A percentile compares a stretch with the other conserved stretches of the same genome.
phyloP scores from a whole-genome alignment of 2,888 invertebrate genomes.

The Chironomus riparius region DNA sequence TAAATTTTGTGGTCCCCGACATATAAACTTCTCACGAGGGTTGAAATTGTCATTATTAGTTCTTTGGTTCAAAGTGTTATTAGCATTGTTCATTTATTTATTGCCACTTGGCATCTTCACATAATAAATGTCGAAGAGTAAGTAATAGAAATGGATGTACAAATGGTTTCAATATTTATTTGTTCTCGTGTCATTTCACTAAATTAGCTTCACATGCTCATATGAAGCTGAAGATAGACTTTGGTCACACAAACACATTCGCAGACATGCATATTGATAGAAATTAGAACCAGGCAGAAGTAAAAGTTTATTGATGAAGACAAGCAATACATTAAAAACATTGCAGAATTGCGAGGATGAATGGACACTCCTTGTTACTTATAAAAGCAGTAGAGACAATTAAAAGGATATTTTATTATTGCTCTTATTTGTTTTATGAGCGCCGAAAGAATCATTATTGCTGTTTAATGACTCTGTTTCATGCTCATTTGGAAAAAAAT shows the following conservation, averaged over 20 bases:
- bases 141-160: no score
- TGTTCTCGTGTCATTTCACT: neutral
- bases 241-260: neutral
- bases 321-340: neutral
- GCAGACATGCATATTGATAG: neutral
- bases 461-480: constrained; percentile 10
- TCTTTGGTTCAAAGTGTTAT: neutral
- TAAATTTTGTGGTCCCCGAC: no score
- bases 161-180: neutral
- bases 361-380: constrained; percentile 11
- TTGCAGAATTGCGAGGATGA: no score
- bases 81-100: neutral
- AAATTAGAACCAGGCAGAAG: no score
- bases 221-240: neutral
- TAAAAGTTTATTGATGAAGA: constrained; percentile 16
- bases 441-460: constrained; percentile 18
- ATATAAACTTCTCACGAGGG: constrained; percentile 1
- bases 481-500: neutral
- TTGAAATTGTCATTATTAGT: neutral
- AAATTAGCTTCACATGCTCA: neutral
- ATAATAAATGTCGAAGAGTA: no score
- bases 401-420: constrained; percentile 25
- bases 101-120: no score
- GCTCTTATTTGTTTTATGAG: constrained; percentile 17
- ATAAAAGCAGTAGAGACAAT: neutral